These are phyloP conservation scores for Alectura lathami DNA, from an alignment of 2,113 vertebrate genomes.

Conservation along the genomic window DNA sequence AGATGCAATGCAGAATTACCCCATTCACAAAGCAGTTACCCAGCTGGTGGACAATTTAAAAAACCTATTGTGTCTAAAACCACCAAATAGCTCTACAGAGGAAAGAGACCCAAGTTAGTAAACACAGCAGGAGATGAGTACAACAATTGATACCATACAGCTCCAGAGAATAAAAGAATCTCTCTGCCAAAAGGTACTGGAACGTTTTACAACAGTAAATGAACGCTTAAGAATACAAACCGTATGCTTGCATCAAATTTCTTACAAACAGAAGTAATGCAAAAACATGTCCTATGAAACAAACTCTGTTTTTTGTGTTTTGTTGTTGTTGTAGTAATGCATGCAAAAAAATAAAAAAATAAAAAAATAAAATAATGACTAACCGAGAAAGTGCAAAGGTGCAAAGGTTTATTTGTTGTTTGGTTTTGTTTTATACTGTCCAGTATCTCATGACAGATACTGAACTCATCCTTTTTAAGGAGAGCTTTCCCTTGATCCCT, in stretches of 20 bases:
- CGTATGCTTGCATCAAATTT: not conserved
- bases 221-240: not conserved
- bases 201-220: not conserved
- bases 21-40: not conserved
- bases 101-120: not conserved
- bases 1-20: not conserved
- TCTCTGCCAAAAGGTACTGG: not conserved
- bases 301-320: not conserved
- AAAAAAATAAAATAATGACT: not conserved
- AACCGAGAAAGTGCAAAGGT: not conserved
- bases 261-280: not conserved
- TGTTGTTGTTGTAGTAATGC: not conserved
- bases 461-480: not conserved
- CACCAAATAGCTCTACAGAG: not conserved
- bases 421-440: not conserved
- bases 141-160: not conserved
- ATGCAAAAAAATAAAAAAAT: no score
- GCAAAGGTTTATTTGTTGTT: rapidly evolving
- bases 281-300: not conserved
- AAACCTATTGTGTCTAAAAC: not conserved
- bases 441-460: not conserved
- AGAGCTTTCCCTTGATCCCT: not conserved
- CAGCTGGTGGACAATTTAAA: not conserved
- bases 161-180: not conserved
- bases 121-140: not conserved